phyloP scores from a whole-genome alignment of 2,113 vertebrate species.

The Tricholaema leucomelas region DNA sequence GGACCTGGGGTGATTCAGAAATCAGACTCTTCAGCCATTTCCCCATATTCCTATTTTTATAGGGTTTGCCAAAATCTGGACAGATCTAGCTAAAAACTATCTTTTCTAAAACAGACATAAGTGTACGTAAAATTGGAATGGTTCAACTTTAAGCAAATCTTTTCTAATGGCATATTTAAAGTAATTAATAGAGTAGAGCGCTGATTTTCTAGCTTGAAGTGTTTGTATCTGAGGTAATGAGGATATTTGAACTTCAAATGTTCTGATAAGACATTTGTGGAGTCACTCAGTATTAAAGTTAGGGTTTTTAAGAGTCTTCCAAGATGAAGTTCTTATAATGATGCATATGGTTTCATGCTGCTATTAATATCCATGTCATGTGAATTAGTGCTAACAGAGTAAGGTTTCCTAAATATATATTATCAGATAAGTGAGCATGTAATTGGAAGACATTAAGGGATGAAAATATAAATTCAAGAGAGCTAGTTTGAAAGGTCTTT shows the following conservation, averaged over 20 bases:
- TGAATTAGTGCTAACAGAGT: neutral
- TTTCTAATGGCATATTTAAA: neutral
- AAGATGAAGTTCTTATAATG: neutral
- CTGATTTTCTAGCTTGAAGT: neutral
- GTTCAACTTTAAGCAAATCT: neutral
- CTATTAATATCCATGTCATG: neutral
- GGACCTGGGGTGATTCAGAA: neutral
- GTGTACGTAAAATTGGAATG: neutral
- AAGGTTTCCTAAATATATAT: neutral
- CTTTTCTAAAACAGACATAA: neutral
- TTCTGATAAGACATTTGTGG: neutral
- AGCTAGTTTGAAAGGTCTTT: neutral
- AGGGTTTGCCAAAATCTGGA: neutral
- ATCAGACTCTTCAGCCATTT: rapidly evolving
- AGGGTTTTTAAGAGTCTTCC: neutral
- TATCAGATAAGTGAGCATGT: neutral
- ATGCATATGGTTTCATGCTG: neutral
- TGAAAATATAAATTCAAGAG: neutral
- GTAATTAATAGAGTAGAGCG: neutral
- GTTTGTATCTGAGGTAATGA: neutral
- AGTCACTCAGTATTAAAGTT: neutral
- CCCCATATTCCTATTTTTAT: neutral
- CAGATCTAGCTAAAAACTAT: neutral
- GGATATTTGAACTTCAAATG: neutral
- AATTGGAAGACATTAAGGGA: neutral